phyloP scores from a whole-genome alignment of 1,140 invertebrate genomes.

The Xylocopa sonorina region DNA sequence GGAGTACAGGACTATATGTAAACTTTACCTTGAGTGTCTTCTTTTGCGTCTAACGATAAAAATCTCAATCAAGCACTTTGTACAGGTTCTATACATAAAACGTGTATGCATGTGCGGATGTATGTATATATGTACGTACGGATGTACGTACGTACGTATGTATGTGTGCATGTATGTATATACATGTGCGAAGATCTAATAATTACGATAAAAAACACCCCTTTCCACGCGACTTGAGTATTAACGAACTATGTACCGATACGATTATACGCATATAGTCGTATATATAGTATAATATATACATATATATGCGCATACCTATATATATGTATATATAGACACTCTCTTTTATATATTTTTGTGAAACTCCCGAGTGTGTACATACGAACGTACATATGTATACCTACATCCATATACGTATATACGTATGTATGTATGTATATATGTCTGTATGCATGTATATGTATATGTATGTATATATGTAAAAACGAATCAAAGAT shows the following conservation, averaged over 20 bases:
- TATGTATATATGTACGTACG: constrained; percentile 45
- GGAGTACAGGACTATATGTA: constrained; percentile 58
- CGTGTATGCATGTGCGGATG: constrained; percentile 36
- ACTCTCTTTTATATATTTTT: constrained; percentile 82
- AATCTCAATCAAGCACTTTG: constrained; percentile 79
- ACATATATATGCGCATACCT: constrained; percentile 71
- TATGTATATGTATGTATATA: constrained; percentile 67
- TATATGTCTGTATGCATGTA: constrained; percentile 68
- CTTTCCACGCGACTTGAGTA: constrained; percentile 77
- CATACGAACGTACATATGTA: constrained; percentile 73
- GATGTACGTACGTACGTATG: constrained; percentile 51
- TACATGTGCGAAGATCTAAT: constrained; percentile 54
- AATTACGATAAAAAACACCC: constrained; percentile 69
- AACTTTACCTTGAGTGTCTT: constrained; percentile 81
- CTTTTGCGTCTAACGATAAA: constrained; percentile 75
- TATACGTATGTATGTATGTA: constrained; percentile 64
- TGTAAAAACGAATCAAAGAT: constrained; percentile 64
- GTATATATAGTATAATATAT: too few relatives aligned
- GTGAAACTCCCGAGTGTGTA: constrained; percentile 80
- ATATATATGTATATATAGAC: constrained; percentile 75
- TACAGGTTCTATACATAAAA: constrained; percentile 74
- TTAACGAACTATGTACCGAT: constrained; percentile 72
- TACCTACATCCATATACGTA: constrained; percentile 68
- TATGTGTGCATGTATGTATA: constrained; percentile 40
- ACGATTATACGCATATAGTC: constrained; percentile 69